phyloP scores from a whole-genome alignment of 2,113 vertebrate species.

The Lepisosteus osseus region DNA sequence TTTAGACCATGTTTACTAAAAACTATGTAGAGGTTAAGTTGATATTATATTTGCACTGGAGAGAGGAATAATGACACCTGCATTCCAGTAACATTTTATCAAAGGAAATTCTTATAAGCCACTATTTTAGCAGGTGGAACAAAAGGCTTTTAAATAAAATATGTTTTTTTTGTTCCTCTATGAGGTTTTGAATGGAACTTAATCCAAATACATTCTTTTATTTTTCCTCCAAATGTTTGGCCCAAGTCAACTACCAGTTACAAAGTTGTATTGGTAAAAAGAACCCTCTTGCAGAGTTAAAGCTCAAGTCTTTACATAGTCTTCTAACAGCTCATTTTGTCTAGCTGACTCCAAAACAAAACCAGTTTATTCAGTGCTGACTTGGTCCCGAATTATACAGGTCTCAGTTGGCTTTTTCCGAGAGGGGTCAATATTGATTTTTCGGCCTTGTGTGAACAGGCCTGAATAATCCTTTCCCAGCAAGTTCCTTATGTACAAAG shows the following conservation, averaged over 20 bases:
- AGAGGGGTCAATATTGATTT: slow-evolving; percentile 52
- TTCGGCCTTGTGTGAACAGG: slow-evolving; percentile 41
- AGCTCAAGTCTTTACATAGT: slow-evolving; percentile 6
- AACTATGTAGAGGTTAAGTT: too few species aligned
- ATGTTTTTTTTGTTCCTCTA: too few species aligned
- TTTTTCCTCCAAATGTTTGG: slow-evolving; percentile 13
- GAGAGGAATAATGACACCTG: too few species aligned
- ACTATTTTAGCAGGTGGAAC: too few species aligned
- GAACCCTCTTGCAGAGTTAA: slow-evolving; percentile 22
- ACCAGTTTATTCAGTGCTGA: slow-evolving; percentile 26
- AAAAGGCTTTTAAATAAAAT: too few species aligned
- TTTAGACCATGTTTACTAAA: too few species aligned
- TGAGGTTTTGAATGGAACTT: too few species aligned
- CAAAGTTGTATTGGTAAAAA: slow-evolving; percentile 34
- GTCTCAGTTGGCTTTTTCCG: slow-evolving; percentile 31
- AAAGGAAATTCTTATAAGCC: too few species aligned
- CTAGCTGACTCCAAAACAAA: slow-evolving; percentile 24
- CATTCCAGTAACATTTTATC: too few species aligned
- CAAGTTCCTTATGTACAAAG: slow-evolving; percentile 28
- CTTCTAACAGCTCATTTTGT: slow-evolving; percentile 9
- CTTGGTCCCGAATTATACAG: slow-evolving; percentile 35
- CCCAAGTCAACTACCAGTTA: slow-evolving; percentile 28
- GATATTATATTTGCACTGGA: too few species aligned
- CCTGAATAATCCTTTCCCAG: slow-evolving; percentile 42
- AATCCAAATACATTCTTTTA: too few species aligned